Percentiles rank a stretch among this genome's conserved stretches.
phyloP scores from a whole-genome alignment of 1,140 invertebrate genomes.

The Drosophila funebris region DNA sequence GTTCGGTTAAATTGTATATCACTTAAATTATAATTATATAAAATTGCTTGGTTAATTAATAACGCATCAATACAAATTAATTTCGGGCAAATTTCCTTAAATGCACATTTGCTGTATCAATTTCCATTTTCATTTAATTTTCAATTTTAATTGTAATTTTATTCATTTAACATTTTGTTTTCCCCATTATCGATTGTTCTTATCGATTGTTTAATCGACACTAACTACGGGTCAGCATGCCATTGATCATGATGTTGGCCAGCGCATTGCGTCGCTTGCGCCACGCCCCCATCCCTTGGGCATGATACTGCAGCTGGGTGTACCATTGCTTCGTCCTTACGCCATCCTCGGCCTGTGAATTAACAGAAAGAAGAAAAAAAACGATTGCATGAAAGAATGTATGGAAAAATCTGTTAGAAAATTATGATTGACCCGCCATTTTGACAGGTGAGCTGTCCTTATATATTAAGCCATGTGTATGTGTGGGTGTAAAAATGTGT shows the following conservation, averaged over 20 bases:
- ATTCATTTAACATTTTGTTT: constrained; percentile 9
- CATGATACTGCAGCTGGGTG: constrained; percentile 93
- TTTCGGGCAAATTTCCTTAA: constrained; percentile 45
- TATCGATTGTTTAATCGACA: background rate
- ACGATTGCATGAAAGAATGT: too few relatives aligned
- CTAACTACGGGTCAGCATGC: constrained; percentile 86
- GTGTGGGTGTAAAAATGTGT: constrained; percentile 1
- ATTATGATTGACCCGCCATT: constrained; percentile 64
- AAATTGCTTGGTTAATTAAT: constrained; percentile 62
- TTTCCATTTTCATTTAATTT: constrained; percentile 29
- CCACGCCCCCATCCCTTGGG: constrained; percentile 95
- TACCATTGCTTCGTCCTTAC: constrained; percentile 94
- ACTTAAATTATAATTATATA: constrained; percentile 76
- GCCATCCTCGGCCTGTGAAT: constrained; percentile 92
- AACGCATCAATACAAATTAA: constrained; percentile 67
- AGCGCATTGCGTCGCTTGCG: constrained; percentile 94
- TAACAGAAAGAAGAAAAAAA: constrained; percentile 55
- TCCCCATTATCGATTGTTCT: background rate
- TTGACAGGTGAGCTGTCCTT: constrained; percentile 47
- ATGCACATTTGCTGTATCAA: constrained; percentile 50
- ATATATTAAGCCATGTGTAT: constrained; percentile 3
- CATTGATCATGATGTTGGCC: constrained; percentile 98
- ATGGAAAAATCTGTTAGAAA: constrained; percentile 38
- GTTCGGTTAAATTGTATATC: constrained; percentile 70
- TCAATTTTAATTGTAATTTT: constrained; percentile 10